Percentiles rank a stretch among this genome's conserved stretches.
Conservation (phyloP, 2,113 vertebrate species). For the Calidris pygmaea region DNA sequence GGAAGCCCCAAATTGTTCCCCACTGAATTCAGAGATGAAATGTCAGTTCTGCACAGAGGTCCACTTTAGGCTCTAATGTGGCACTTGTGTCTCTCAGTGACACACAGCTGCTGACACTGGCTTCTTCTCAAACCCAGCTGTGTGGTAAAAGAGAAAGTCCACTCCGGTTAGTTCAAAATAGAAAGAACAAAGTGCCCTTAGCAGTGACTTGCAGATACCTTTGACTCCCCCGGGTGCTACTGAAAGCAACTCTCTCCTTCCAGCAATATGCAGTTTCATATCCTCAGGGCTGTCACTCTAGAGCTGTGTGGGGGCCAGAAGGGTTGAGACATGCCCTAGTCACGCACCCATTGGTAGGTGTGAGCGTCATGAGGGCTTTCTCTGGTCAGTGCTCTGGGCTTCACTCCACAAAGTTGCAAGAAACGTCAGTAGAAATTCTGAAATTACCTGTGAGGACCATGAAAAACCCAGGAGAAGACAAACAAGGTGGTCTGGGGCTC, state of each 20-base stretch:
- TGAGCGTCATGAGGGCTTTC: background rate
- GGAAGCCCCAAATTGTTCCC: background rate
- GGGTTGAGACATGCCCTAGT: background rate
- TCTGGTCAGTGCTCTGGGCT: background rate
- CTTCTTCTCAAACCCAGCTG: background rate
- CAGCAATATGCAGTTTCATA: background rate
- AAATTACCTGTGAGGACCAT: background rate
- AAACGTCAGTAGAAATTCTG: background rate
- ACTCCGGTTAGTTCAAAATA: background rate
- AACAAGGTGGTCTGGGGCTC: background rate
- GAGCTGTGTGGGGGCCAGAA: background rate
- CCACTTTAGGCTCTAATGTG: background rate
- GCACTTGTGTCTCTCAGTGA: background rate
- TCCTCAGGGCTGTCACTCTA: background rate
- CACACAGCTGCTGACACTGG: background rate
- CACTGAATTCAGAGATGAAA: background rate
- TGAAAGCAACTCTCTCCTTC: background rate
- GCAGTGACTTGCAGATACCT: background rate
- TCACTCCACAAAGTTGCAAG: background rate
- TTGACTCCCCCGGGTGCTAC: background rate
- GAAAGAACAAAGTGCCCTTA: background rate
- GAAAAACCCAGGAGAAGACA: background rate
- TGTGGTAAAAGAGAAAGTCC: background rate
- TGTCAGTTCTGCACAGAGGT: background rate
- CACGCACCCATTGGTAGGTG: accelerated